Evolutionary conservation across 1,140 invertebrate genomes (phyloP).

Genomic region (Halictus rubicundus): DNA sequence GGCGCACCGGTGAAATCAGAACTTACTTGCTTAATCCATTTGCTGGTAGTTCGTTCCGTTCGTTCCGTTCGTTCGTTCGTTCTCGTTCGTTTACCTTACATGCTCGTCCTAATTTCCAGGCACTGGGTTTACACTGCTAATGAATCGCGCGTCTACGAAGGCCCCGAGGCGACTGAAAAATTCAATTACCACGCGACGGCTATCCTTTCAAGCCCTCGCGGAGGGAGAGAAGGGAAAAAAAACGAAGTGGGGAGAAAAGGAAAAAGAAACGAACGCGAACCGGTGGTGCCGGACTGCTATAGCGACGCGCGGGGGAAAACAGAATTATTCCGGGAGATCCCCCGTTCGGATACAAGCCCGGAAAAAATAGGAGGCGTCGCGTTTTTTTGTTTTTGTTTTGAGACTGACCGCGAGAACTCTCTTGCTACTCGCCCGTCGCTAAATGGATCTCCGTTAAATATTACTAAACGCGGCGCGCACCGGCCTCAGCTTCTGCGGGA

Average conservation of each 20-base stretch:
- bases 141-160: constrained; percentile 56
- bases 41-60: constrained; percentile 44
- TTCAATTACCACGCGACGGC: constrained; percentile 52
- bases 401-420: background rate
- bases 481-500: background rate
- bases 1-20: constrained; percentile 42
- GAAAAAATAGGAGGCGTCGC: background rate
- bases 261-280: no score
- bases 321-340: constrained; percentile 42
- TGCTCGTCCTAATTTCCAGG: constrained; percentile 56
- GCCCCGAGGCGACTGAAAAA: constrained; percentile 56
- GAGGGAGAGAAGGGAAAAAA: background rate
- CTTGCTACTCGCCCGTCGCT: background rate
- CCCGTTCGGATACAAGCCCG: background rate
- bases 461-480: no score
- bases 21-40: constrained; percentile 59
- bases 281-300: background rate
- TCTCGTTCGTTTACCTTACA: constrained; percentile 61
- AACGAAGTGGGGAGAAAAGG: no score
- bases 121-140: constrained; percentile 62
- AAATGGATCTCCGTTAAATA: background rate
- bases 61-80: constrained; percentile 52
- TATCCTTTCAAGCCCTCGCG: constrained; percentile 17
- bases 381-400: background rate
- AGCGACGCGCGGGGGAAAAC: constrained; percentile 15